A percentile compares a stretch with the other conserved stretches of the same genome.
phyloP scores from a whole-genome alignment of 2,797 vertebrate genomes.

The Psittacula derbiana region DNA sequence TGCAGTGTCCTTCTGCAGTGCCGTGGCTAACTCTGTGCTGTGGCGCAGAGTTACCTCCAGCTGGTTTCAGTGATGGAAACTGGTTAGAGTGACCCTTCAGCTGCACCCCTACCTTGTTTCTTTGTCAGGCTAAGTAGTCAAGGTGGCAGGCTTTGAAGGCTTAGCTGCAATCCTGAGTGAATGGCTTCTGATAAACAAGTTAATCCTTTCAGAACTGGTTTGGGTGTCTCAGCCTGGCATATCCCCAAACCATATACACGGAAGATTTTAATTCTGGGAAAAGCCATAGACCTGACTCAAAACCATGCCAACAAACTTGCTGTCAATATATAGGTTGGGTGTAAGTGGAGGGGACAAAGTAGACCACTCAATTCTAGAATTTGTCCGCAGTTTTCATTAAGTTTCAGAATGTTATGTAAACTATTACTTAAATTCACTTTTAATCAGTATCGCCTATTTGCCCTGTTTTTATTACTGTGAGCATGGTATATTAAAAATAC shows the following conservation, averaged over 20 bases:
- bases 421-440: background rate
- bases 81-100: background rate
- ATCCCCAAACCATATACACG: rapidly evolving
- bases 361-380: background rate
- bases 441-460: background rate
- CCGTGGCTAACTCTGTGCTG: background rate
- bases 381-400: background rate
- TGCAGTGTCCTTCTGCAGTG: background rate
- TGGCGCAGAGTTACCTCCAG: background rate
- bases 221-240: background rate
- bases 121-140: background rate
- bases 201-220: background rate
- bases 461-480: background rate
- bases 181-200: background rate
- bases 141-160: background rate
- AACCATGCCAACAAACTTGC: background rate
- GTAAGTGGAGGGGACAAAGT: background rate
- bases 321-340: background rate
- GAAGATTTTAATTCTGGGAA: background rate
- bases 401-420: background rate
- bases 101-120: background rate
- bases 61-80: background rate
- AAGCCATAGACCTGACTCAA: background rate
- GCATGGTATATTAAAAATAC: background rate
- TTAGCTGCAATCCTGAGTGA: background rate